These are phyloP conservation scores for Willowsia nigromaculata DNA, from an alignment of 2,888 invertebrate species.

Conservation along the genomic window DNA sequence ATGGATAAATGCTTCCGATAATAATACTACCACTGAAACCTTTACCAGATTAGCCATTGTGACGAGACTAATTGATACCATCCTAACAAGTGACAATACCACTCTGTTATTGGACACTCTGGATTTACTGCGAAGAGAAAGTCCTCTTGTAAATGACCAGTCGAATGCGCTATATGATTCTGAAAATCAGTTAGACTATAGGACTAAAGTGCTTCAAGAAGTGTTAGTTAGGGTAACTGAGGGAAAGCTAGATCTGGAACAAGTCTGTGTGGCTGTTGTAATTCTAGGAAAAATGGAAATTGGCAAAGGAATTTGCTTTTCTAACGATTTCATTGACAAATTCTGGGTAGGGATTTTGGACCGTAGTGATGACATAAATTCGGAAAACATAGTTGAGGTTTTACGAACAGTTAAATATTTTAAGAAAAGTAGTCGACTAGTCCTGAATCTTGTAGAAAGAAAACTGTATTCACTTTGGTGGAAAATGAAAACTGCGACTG, in stretches of 20 bases:
- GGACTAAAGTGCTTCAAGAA: slow-evolving; percentile 84
- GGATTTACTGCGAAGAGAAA: slow-evolving; percentile 80
- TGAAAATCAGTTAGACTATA: slow-evolving; percentile 79
- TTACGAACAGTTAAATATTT: slow-evolving; percentile 84
- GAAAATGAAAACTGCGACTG: slow-evolving; percentile 79
- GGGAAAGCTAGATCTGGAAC: slow-evolving; percentile 83
- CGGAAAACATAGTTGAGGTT: slow-evolving; percentile 83
- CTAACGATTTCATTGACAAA: slow-evolving; percentile 83
- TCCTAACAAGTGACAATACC: slow-evolving; percentile 81
- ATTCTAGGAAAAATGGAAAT: slow-evolving; percentile 82
- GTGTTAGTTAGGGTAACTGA: slow-evolving; percentile 84
- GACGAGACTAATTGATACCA: slow-evolving; percentile 81
- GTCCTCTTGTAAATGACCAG: slow-evolving; percentile 22
- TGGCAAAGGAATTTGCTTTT: slow-evolving; percentile 81
- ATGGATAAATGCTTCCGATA: slow-evolving; percentile 79
- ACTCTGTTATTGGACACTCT: slow-evolving; percentile 81
- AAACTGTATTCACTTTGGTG: slow-evolving; percentile 84
- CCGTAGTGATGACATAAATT: slow-evolving; percentile 83
- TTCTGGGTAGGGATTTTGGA: slow-evolving; percentile 86
- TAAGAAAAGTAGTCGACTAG: slow-evolving; percentile 83
- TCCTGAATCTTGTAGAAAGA: slow-evolving; percentile 84
- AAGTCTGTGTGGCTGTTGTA: slow-evolving; percentile 84
- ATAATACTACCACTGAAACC: slow-evolving; percentile 79
- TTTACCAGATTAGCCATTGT: slow-evolving; percentile 81
- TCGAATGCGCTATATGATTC: slow-evolving; percentile 34